Evolutionary conservation across 2,113 vertebrate species (phyloP).

Genomic region (Epinephelus moara): DNA sequence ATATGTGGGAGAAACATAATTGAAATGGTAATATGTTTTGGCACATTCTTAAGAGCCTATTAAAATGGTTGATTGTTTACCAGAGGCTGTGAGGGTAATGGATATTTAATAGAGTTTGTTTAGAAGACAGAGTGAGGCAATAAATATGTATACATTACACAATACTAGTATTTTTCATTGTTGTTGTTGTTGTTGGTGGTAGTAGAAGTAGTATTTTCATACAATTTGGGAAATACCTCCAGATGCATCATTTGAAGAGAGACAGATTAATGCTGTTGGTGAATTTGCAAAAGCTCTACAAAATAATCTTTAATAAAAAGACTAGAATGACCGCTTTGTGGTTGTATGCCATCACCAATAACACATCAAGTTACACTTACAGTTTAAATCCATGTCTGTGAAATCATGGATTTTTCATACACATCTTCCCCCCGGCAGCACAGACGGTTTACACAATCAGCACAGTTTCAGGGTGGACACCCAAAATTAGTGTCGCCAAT

Average conservation of each 20-base stretch:
- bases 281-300: no score
- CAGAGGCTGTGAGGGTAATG: slow-evolving; percentile 21
- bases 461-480: no score
- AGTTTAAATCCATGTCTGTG: no score
- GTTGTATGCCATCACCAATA: no score
- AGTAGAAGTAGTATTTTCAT: not conserved
- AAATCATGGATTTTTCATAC: no score
- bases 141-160: not conserved
- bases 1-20: slow-evolving; percentile 60
- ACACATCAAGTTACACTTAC: no score
- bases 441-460: no score
- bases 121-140: slow-evolving; percentile 3
- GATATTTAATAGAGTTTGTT: slow-evolving; percentile 33
- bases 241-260: not conserved
- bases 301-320: no score
- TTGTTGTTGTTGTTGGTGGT: not conserved
- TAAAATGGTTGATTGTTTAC: slow-evolving; percentile 64
- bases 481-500: no score
- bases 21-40: slow-evolving; percentile 62
- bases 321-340: no score
- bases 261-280: no score
- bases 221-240: not conserved
- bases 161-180: not conserved
- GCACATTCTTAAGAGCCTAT: slow-evolving; percentile 52
- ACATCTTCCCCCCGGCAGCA: no score